These are phyloP conservation scores for Mythimna loreyi DNA, from an alignment of 2,888 invertebrate genomes.

Conservation along the genomic window DNA sequence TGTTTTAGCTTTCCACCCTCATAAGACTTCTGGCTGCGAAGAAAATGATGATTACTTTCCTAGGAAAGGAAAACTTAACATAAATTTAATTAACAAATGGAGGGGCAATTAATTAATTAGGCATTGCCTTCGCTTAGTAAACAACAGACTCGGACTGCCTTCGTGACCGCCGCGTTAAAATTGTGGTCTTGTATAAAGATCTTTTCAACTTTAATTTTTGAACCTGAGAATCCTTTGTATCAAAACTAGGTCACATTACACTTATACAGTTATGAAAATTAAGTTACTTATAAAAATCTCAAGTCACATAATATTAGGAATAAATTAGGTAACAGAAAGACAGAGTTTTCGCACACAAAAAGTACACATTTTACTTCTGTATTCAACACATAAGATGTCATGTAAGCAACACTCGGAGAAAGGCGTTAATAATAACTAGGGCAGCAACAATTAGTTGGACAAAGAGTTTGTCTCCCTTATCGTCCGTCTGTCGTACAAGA, in stretches of 20 bases:
- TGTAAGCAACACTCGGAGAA: slow-evolving; percentile 22
- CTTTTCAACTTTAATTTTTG: neutral
- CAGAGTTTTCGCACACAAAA: slow-evolving; percentile 15
- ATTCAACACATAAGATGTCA: slow-evolving; percentile 1
- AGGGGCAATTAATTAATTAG: slow-evolving; percentile 77
- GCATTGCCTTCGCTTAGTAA: slow-evolving; percentile 68
- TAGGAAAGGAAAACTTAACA: slow-evolving; percentile 56
- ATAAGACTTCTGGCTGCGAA: slow-evolving; percentile 19
- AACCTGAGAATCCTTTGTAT: neutral
- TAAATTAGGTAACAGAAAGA: neutral
- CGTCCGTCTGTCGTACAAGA: slow-evolving; percentile 75
- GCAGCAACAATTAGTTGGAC: slow-evolving; percentile 71
- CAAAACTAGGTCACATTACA: neutral
- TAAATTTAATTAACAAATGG: slow-evolving; percentile 77
- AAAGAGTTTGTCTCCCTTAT: slow-evolving; percentile 70
- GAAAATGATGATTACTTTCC: slow-evolving; percentile 52
- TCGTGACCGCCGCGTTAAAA: slow-evolving; percentile 20
- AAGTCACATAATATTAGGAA: slow-evolving; percentile 1
- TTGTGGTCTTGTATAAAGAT: slow-evolving; percentile 8
- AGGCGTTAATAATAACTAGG: slow-evolving; percentile 58
- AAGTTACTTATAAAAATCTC: neutral
- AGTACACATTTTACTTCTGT: slow-evolving; percentile 1
- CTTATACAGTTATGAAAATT: neutral
- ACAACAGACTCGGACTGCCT: slow-evolving; percentile 64
- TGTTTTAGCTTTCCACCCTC: slow-evolving; percentile 12